These are phyloP conservation scores for Siniperca knerii DNA, from an alignment of 2,113 vertebrate genomes.

Conservation along the genomic window DNA sequence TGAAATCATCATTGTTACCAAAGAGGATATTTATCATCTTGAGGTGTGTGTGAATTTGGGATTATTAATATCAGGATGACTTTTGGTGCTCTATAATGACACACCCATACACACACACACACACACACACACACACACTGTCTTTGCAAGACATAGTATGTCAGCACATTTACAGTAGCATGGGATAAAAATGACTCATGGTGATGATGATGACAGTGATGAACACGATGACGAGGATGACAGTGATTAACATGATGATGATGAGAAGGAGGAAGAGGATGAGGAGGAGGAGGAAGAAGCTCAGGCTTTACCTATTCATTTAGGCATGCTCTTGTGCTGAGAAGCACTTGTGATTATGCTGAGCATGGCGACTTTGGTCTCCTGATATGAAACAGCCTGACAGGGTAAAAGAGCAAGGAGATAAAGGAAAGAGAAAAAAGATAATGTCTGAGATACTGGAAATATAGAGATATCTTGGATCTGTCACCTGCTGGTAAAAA, in stretches of 20 bases:
- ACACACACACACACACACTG: background rate
- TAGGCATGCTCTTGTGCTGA: constrained; percentile 65
- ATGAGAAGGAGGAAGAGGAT: constrained; percentile 3
- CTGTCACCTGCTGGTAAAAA: constrained; percentile 21
- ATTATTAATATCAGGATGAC: background rate
- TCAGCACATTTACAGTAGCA: constrained; percentile 49
- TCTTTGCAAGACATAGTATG: constrained; percentile 7
- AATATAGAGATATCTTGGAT: background rate
- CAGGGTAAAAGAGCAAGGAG: constrained; percentile 23
- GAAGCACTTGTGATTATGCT: constrained; percentile 63
- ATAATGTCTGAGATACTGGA: background rate
- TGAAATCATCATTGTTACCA: background rate
- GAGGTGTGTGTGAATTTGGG: background rate
- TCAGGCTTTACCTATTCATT: constrained; percentile 34
- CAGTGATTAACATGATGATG: constrained; percentile 33
- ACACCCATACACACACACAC: background rate
- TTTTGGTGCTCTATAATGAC: background rate
- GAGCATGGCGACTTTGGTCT: constrained; percentile 49
- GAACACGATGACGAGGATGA: constrained; percentile 12
- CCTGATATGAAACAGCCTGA: constrained; percentile 62
- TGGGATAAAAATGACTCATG: constrained; percentile 43
- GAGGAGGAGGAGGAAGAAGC: constrained; percentile 14
- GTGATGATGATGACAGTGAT: constrained; percentile 47
- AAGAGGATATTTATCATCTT: background rate
- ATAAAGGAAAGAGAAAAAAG: background rate